A percentile compares a stretch with the other conserved stretches of the same genome.
Conservation (phyloP, 2,888 invertebrate species). For the Ectemnius continuus region DNA sequence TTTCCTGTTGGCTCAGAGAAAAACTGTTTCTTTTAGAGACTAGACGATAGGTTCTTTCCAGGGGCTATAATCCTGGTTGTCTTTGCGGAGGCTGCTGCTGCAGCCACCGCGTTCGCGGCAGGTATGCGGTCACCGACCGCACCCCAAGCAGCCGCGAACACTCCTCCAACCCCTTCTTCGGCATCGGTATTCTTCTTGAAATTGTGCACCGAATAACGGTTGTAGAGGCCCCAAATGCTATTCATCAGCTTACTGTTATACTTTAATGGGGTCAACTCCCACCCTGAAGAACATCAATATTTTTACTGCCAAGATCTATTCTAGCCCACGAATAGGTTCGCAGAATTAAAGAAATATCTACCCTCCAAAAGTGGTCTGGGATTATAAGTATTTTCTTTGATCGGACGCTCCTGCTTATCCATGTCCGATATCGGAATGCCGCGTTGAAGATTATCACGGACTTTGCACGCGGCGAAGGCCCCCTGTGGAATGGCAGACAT, state of each 20-base stretch:
- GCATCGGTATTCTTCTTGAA: constrained; percentile 88
- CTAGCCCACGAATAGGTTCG: constrained; percentile 42
- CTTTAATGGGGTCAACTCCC: constrained; percentile 85
- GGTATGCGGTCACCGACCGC: constrained; percentile 77
- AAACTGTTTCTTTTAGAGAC: neutral
- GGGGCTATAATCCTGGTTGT: constrained; percentile 23
- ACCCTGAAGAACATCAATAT: constrained; percentile 77
- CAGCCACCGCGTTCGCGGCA: constrained; percentile 41
- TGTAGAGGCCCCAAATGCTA: constrained; percentile 94
- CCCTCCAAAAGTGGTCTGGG: constrained; percentile 45
- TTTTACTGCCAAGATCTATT: neutral
- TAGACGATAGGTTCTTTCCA: constrained; percentile 22
- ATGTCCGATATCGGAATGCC: constrained; percentile 38
- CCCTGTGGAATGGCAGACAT: constrained; percentile 90
- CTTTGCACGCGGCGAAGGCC: constrained; percentile 86
- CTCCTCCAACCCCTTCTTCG: constrained; percentile 69
- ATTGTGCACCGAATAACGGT: constrained; percentile 92
- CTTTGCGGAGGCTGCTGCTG: constrained; percentile 27
- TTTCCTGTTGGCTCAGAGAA: too few species aligned
- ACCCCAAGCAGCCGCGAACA: constrained; percentile 77
- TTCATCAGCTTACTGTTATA: constrained; percentile 94
- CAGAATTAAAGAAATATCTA: constrained; percentile 6
- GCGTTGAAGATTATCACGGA: constrained; percentile 81
- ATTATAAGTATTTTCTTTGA: constrained; percentile 55
- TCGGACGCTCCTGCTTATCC: constrained; percentile 31